Conservation (phyloP, 2,113 vertebrate species). For the Perca fluviatilis region DNA sequence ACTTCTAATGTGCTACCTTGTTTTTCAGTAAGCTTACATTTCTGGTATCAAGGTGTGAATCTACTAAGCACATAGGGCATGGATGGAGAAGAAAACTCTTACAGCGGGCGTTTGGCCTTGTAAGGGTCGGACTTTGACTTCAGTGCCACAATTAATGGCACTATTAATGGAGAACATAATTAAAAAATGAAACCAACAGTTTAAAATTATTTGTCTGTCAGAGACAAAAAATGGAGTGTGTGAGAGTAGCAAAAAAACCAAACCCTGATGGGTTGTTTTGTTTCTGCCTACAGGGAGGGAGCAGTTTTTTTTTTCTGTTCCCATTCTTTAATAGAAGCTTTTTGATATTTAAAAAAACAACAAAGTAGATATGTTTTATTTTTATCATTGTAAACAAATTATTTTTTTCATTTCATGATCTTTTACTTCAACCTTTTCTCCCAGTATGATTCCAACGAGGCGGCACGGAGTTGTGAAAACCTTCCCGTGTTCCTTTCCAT, state of each 20-base stretch:
- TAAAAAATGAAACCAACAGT: not conserved
- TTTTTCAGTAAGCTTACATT: not conserved
- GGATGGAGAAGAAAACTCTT: not conserved
- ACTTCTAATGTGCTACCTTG: not conserved
- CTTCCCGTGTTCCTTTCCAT: not conserved
- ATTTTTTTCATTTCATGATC: conserved; percentile 8
- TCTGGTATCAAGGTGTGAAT: conserved; percentile 1
- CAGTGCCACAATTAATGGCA: not conserved
- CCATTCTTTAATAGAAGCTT: conserved; percentile 29
- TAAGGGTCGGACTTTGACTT: not conserved
- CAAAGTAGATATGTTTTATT: conserved; percentile 6
- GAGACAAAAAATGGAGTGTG: not conserved
- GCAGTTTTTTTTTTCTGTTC: conserved; percentile 21
- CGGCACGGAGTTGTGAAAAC: not conserved
- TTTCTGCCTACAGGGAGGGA: conserved; percentile 22
- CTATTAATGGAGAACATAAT: not conserved
- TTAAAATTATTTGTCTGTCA: conserved; percentile 12
- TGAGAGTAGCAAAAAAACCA: conserved; percentile 40
- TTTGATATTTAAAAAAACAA: conserved; percentile 15
- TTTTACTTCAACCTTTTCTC: not conserved
- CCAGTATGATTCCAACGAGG: not conserved
- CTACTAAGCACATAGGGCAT: not conserved
- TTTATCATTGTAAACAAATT: conserved; percentile 4
- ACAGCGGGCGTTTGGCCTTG: not conserved
- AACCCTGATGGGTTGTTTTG: conserved; percentile 45